Conservation (phyloP, 2,797 vertebrate species). For the Lutjanus campechanus region DNA sequence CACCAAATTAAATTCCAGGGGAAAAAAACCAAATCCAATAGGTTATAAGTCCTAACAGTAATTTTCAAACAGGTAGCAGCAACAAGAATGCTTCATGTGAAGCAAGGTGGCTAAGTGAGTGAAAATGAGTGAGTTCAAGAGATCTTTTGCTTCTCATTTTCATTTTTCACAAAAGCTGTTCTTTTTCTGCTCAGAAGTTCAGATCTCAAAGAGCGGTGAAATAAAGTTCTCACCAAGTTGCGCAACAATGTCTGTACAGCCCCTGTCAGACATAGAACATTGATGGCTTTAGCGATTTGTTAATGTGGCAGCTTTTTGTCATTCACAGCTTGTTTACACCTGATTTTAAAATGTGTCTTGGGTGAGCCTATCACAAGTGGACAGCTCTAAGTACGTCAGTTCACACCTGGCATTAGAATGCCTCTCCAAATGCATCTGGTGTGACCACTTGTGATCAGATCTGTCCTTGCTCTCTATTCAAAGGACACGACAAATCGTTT, state of each 20-base stretch:
- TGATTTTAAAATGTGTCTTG: no score
- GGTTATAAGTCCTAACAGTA: constrained; percentile 37
- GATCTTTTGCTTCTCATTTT: constrained; percentile 32
- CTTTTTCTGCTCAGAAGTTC: constrained; percentile 35
- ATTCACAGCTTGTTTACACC: neutral
- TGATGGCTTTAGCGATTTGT: neutral
- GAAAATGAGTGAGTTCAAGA: constrained; percentile 47
- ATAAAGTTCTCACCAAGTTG: neutral
- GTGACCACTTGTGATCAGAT: no score
- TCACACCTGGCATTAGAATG: no score
- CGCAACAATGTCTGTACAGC: neutral
- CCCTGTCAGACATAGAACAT: neutral
- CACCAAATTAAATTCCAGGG: constrained; percentile 39
- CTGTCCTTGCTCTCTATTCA: no score
- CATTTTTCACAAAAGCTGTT: constrained; percentile 24
- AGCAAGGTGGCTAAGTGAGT: constrained; percentile 39
- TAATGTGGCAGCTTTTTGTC: neutral
- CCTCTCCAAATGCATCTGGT: no score
- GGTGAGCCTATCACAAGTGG: no score
- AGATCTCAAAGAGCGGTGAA: constrained; percentile 10
- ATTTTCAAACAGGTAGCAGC: constrained; percentile 37
- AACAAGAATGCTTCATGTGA: constrained; percentile 24
- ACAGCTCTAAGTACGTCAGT: no score
- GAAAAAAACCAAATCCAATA: constrained; percentile 36
- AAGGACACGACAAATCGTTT: no score